A percentile compares a stretch with the other conserved stretches of the same genome.
Evolutionary conservation across 2,113 vertebrate genomes (phyloP).

Genomic region (Clarias gariepinus): DNA sequence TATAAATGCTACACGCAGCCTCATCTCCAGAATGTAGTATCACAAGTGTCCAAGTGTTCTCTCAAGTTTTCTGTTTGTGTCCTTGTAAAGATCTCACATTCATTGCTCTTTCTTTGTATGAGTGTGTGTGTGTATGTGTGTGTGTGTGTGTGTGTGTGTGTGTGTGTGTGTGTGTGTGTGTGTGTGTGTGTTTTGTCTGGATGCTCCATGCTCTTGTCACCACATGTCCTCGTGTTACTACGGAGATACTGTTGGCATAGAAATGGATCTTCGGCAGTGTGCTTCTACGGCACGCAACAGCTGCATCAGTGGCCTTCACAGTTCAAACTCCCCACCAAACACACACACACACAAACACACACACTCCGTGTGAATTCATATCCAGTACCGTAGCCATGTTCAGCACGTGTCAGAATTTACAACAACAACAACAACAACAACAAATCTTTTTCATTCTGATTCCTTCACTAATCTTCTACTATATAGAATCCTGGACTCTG

Average conservation of each 20-base stretch:
- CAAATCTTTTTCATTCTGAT: neutral
- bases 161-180: neutral
- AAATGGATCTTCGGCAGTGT: slow-evolving; percentile 23
- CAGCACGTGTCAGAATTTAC: neutral
- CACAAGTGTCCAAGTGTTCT: no score
- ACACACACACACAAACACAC: neutral
- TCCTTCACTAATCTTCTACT: neutral
- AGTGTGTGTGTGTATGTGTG: neutral
- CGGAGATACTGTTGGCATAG: slow-evolving; percentile 10
- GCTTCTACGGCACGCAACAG: neutral
- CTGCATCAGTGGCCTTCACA: neutral
- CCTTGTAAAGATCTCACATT: no score
- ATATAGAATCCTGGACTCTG: neutral
- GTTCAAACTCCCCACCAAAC: neutral
- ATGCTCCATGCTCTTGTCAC: neutral
- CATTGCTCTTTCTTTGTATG: neutral
- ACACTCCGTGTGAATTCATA: neutral
- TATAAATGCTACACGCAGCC: no score
- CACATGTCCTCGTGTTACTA: neutral
- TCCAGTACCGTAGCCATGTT: neutral
- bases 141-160: neutral
- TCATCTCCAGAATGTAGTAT: no score
- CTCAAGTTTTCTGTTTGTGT: no score
- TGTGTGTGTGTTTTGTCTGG: neutral
- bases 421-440: no score